phyloP scores from a whole-genome alignment of 2,888 invertebrate genomes.

The Tryphoninae sp. region DNA sequence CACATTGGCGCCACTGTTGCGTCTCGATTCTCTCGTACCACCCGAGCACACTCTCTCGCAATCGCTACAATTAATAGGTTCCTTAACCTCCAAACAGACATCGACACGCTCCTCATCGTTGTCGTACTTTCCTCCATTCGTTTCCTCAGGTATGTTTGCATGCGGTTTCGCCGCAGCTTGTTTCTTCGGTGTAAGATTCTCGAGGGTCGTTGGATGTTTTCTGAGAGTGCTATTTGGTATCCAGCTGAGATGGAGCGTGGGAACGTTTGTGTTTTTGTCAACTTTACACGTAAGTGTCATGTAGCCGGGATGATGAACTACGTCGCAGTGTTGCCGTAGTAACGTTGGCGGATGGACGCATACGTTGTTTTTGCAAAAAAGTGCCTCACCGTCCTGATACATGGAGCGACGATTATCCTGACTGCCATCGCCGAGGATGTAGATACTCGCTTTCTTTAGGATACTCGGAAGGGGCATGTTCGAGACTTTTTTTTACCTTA shows the following conservation, averaged over 20 bases:
- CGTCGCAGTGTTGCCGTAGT: slow-evolving; percentile 90
- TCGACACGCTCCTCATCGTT: slow-evolving; percentile 77
- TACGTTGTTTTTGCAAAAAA: slow-evolving; percentile 97
- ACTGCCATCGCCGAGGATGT: slow-evolving; percentile 88
- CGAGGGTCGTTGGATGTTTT: slow-evolving; percentile 90
- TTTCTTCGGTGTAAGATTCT: slow-evolving; percentile 83
- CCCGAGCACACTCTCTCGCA: slow-evolving; percentile 79
- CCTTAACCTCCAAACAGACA: slow-evolving; percentile 79
- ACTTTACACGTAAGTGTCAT: slow-evolving; percentile 93
- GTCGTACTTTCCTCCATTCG: slow-evolving; percentile 81
- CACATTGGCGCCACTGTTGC: slow-evolving; percentile 9
- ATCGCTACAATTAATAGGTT: slow-evolving; percentile 77
- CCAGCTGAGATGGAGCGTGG: slow-evolving; percentile 95
- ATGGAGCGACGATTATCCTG: slow-evolving; percentile 82
- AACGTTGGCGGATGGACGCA: slow-evolving; percentile 97
- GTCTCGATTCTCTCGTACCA: slow-evolving; percentile 60
- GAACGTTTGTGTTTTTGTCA: slow-evolving; percentile 88
- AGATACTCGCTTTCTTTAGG: slow-evolving; percentile 90
- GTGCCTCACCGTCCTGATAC: slow-evolving; percentile 92
- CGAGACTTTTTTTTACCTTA: neutral
- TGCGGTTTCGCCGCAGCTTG: slow-evolving; percentile 44
- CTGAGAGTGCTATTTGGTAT: slow-evolving; percentile 95
- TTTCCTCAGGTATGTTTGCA: slow-evolving; percentile 75
- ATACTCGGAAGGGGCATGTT: slow-evolving; percentile 90
- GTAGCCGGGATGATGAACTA: slow-evolving; percentile 95